These are phyloP conservation scores for Mellivora capensis DNA, from an alignment of 2,113 vertebrate species.

Conservation along the genomic window DNA sequence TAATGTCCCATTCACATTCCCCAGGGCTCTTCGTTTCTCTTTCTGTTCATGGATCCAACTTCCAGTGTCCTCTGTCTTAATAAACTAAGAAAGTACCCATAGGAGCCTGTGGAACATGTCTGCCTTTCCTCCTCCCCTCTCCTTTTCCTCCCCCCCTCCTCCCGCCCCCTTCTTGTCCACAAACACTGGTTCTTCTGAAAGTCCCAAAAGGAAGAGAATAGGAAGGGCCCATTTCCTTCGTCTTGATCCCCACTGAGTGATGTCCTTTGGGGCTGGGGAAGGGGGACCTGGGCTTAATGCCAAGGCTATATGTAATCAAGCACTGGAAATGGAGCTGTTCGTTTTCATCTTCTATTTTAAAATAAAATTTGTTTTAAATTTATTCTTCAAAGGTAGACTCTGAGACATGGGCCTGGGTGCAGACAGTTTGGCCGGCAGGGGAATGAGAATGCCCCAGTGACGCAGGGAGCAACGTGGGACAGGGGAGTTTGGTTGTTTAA, in stretches of 20 bases:
- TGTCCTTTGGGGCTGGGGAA: neutral
- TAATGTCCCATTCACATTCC: neutral
- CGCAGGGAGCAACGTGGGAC: neutral
- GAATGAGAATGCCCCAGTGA: neutral
- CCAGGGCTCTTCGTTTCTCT: neutral
- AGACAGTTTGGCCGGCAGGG: neutral
- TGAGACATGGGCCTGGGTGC: neutral
- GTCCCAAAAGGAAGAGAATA: neutral
- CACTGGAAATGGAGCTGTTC: neutral
- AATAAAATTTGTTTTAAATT: neutral
- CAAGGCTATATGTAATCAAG: neutral
- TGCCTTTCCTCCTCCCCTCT: neutral
- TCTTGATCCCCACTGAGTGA: neutral
- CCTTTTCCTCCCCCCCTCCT: neutral
- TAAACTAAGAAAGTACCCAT: neutral
- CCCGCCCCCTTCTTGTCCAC: neutral
- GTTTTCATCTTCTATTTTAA: neutral
- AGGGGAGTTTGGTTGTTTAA: neutral
- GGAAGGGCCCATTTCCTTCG: neutral
- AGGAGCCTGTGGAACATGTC: neutral
- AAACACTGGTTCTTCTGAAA: neutral
- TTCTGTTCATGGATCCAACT: neutral
- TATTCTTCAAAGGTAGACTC: neutral
- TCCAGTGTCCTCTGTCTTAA: neutral
- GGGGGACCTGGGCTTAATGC: slow-evolving; percentile 22